Conservation (phyloP, 2,113 vertebrate genomes). For the Mola mola region DNA sequence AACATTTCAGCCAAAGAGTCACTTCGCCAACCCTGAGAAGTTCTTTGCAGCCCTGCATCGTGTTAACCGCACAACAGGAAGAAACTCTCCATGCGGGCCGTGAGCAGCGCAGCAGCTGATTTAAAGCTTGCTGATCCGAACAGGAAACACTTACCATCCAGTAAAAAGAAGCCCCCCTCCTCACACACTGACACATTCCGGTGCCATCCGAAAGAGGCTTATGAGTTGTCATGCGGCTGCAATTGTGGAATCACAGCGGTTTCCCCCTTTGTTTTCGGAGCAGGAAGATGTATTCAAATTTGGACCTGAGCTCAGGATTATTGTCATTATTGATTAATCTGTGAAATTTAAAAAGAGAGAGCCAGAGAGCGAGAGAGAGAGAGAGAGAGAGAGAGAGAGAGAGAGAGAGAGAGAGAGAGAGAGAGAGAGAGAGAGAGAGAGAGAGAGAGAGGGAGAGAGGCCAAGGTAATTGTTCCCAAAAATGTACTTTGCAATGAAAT, state of each 20-base stretch:
- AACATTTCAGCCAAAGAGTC: constrained; percentile 6
- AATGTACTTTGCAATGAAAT: too few species aligned
- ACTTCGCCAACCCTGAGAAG: constrained; percentile 15
- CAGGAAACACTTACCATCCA: constrained; percentile 71
- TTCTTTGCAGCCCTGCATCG: constrained; percentile 38
- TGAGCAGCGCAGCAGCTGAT: constrained; percentile 66
- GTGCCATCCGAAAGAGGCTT: constrained; percentile 18
- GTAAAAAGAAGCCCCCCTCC: constrained; percentile 55
- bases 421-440: too few species aligned
- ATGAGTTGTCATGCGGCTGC: constrained; percentile 7
- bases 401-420: too few species aligned
- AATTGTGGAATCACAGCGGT: constrained; percentile 4
- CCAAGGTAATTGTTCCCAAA: too few species aligned
- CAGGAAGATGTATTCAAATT: not conserved
- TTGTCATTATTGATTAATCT: not conserved
- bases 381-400: too few species aligned
- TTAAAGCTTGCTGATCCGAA: constrained; percentile 66
- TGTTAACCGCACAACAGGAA: constrained; percentile 64
- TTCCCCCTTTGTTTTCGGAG: constrained; percentile 5
- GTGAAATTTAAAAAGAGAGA: too few species aligned
- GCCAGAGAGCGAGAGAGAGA: not conserved
- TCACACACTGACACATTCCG: constrained; percentile 25
- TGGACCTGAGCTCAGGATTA: not conserved
- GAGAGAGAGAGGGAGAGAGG: too few species aligned
- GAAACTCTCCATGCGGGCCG: constrained; percentile 19